Evolutionary conservation across 2,113 vertebrate species (phyloP).

Genomic region (Tupaia tana): DNA sequence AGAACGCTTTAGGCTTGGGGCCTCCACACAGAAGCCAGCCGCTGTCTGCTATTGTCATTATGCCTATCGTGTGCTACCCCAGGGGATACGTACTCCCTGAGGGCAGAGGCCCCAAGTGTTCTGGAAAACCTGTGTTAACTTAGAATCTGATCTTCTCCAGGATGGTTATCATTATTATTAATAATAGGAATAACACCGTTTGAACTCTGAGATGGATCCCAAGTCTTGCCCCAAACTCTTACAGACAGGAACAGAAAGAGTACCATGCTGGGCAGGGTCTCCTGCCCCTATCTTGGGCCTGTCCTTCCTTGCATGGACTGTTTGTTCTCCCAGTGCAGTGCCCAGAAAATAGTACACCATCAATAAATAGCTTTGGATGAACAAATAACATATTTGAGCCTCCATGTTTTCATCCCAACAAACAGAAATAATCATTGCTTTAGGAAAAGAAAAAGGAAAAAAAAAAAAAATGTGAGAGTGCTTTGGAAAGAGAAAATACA

Average conservation of each 20-base stretch:
- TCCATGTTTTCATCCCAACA: neutral
- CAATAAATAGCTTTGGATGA: neutral
- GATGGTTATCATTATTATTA: neutral
- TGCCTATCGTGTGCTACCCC: neutral
- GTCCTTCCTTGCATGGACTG: neutral
- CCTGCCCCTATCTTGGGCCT: neutral
- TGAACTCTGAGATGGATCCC: neutral
- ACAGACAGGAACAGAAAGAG: neutral
- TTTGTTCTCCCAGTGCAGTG: neutral
- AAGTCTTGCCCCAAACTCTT: rapidly evolving
- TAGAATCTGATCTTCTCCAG: neutral
- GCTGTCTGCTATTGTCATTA: rapidly evolving
- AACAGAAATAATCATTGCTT: neutral
- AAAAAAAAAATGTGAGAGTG: neutral
- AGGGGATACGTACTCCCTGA: rapidly evolving
- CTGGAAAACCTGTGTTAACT: too few species aligned
- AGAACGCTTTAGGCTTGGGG: neutral
- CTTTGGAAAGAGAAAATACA: neutral
- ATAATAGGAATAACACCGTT: neutral
- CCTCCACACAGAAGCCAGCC: neutral
- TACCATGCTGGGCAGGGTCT: neutral
- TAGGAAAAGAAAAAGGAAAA: neutral
- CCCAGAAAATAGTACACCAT: neutral
- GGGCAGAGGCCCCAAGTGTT: neutral
- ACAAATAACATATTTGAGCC: neutral